These are phyloP conservation scores for Stenurella melanura DNA, from an alignment of 2,888 invertebrate species.

Conservation along the genomic window DNA sequence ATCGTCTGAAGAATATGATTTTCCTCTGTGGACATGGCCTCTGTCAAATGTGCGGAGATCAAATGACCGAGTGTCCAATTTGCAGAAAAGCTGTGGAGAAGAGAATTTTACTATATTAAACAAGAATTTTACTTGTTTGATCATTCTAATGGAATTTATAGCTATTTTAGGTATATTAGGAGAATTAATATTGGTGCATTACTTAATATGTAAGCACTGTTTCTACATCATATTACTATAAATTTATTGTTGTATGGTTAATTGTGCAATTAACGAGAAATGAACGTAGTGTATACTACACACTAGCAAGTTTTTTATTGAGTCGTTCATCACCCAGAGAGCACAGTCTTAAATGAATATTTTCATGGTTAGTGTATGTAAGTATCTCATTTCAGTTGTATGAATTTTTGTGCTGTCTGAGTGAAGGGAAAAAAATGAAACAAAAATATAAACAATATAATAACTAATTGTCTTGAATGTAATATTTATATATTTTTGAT, in stretches of 20 bases:
- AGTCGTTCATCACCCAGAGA: not conserved
- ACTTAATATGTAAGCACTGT: not conserved
- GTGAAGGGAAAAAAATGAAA: not conserved
- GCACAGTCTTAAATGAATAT: not conserved
- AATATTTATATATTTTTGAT: not conserved
- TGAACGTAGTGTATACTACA: not conserved
- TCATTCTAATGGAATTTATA: not conserved
- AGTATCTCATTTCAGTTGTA: not conserved
- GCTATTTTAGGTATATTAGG: not conserved
- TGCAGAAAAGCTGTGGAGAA: slow-evolving; percentile 98
- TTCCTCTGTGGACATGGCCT: slow-evolving; percentile 98
- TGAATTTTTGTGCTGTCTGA: not conserved
- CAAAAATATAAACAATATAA: not conserved
- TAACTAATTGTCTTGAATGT: not conserved
- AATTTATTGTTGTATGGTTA: not conserved
- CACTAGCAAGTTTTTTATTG: not conserved
- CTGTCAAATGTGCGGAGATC: slow-evolving; percentile 99
- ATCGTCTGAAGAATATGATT: slow-evolving; percentile 98
- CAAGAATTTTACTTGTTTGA: slow-evolving; percentile 9
- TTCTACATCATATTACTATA: not conserved
- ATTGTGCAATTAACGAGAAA: not conserved
- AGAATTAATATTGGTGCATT: not conserved
- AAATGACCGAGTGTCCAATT: slow-evolving; percentile 97
- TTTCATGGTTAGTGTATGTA: no score
- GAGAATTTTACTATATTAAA: slow-evolving; percentile 90